A percentile compares a stretch with the other conserved stretches of the same genome.
These are phyloP conservation scores for Tragelaphus imberbis DNA, from an alignment of 2,113 vertebrate genomes.

Conservation along the genomic window DNA sequence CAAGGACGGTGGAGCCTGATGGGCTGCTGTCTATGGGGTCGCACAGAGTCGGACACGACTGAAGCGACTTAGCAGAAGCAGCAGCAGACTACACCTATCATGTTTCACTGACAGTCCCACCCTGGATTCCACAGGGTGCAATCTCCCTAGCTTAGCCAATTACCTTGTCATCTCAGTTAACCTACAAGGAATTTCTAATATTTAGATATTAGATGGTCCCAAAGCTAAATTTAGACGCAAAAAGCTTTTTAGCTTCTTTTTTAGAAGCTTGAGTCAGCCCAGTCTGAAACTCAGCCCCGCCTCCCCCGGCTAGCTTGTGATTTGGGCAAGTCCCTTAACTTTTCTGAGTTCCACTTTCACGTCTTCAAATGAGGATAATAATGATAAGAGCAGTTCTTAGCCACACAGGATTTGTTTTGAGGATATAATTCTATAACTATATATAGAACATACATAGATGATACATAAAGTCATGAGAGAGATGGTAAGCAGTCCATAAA, in stretches of 20 bases:
- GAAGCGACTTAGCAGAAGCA: no score
- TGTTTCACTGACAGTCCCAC: rapidly evolving
- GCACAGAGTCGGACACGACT: no score
- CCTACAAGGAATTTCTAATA: neutral
- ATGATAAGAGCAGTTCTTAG: neutral
- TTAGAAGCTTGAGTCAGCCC: neutral
- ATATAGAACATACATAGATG: neutral
- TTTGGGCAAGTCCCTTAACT: neutral
- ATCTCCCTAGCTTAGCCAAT: neutral
- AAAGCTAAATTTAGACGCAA: neutral
- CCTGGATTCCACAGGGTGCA: neutral
- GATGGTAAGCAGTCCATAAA: neutral
- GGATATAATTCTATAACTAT: neutral
- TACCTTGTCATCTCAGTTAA: neutral
- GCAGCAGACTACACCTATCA: neutral
- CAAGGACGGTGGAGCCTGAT: no score
- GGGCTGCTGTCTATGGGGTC: no score
- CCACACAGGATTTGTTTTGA: neutral
- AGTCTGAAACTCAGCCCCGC: neutral
- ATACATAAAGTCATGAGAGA: rapidly evolving
- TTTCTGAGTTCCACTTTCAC: neutral
- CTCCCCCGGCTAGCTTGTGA: rapidly evolving
- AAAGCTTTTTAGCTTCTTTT: neutral
- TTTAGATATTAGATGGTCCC: neutral
- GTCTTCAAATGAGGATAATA: neutral